Conservation (phyloP, 1,140 invertebrate genomes). For the Hermetia illucens region DNA sequence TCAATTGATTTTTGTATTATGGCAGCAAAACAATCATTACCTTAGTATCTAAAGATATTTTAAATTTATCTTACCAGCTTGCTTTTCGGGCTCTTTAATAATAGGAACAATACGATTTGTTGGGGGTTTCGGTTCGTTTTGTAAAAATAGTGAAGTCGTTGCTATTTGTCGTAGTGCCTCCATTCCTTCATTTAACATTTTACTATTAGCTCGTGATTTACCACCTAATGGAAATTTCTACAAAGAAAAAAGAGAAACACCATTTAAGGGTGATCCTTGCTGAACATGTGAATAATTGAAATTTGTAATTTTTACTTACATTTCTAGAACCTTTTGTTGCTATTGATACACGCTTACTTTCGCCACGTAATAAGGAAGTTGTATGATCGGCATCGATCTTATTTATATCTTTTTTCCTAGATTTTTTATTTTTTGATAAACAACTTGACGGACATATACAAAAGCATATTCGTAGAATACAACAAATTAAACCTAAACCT, state of each 20-base stretch:
- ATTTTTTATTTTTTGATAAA: slow-evolving; percentile 27
- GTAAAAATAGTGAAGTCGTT: slow-evolving; percentile 29
- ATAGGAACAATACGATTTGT: slow-evolving; percentile 27
- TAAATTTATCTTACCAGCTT: slow-evolving; percentile 9
- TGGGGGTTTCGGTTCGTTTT: slow-evolving; percentile 26
- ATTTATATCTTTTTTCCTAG: slow-evolving; percentile 26
- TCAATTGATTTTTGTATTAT: slow-evolving; percentile 1
- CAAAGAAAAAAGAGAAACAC: slow-evolving; percentile 7
- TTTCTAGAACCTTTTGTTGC: slow-evolving; percentile 17
- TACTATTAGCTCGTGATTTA: slow-evolving; percentile 26
- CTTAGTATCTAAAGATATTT: no score
- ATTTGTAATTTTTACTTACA: slow-evolving; percentile 14
- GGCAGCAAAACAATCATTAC: neutral
- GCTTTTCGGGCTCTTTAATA: slow-evolving; percentile 24
- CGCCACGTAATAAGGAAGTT: slow-evolving; percentile 24
- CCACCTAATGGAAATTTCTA: slow-evolving; percentile 24
- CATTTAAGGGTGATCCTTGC: neutral
- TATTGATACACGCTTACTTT: slow-evolving; percentile 28
- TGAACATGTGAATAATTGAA: neutral
- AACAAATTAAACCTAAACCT: slow-evolving; percentile 40
- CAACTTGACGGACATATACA: slow-evolving; percentile 45
- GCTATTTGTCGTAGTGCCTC: slow-evolving; percentile 30
- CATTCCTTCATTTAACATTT: slow-evolving; percentile 30
- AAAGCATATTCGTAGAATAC: slow-evolving; percentile 41
- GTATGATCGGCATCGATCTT: slow-evolving; percentile 30